phyloP scores from a whole-genome alignment of 2,113 vertebrate genomes.

The Daubentonia madagascariensis region DNA sequence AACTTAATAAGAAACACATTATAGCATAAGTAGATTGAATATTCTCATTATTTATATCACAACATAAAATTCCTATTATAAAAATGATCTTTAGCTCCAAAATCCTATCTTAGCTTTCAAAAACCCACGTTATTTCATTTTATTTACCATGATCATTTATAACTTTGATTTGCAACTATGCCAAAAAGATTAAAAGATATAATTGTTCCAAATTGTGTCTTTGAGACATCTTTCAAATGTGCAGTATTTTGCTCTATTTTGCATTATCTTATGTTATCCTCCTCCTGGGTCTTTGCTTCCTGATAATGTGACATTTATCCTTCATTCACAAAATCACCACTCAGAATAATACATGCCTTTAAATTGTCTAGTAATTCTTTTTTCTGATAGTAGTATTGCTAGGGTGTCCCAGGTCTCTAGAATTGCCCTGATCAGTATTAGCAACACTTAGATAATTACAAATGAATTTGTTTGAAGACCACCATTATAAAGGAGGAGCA shows the following conservation, averaged over 20 bases:
- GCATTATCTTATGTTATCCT: not conserved
- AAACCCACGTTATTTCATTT: not conserved
- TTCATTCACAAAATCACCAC: constrained; percentile 7
- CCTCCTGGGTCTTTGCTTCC: not conserved
- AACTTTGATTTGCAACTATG: not conserved
- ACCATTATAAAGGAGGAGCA: not conserved
- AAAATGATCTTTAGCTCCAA: not conserved
- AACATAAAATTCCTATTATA: constrained; percentile 31
- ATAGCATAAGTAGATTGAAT: not conserved
- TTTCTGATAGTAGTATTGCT: not conserved
- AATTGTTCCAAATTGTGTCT: not conserved
- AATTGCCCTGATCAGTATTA: not conserved
- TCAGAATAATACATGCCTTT: not conserved
- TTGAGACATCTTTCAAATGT: not conserved
- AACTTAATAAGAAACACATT: not conserved
- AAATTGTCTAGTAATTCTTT: not conserved
- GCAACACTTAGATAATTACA: not conserved
- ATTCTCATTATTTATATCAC: not conserved
- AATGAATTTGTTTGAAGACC: not conserved
- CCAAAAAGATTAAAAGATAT: not conserved
- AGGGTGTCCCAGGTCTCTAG: not conserved
- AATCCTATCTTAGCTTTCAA: not conserved
- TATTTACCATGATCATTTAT: not conserved
- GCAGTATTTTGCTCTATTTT: not conserved
- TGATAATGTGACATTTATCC: not conserved